A percentile compares a stretch with the other conserved stretches of the same genome.
Conservation (phyloP, 1,140 invertebrate genomes). For the Hyles euphorbiae region DNA sequence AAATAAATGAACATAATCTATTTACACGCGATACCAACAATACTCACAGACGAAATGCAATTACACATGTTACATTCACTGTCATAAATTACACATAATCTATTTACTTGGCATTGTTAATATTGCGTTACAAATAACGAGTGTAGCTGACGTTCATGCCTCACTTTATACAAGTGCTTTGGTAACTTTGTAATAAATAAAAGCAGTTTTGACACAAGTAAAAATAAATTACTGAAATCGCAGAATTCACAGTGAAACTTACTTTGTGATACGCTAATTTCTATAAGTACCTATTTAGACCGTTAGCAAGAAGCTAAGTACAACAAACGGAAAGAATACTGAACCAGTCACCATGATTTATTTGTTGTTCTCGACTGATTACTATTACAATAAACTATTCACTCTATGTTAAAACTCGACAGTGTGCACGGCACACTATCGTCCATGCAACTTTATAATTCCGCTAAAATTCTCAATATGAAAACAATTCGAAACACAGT, state of each 20-base stretch:
- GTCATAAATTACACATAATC: not conserved
- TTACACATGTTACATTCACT: not conserved
- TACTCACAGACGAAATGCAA: constrained; percentile 4
- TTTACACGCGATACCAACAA: constrained; percentile 7
- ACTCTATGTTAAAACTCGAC: constrained; percentile 12
- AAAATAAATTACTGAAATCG: not conserved
- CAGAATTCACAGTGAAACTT: not conserved
- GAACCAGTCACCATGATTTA: constrained; percentile 21
- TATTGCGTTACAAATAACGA: constrained; percentile 19
- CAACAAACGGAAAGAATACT: constrained; percentile 41
- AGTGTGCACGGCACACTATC: constrained; percentile 44
- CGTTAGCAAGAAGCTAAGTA: constrained; percentile 33
- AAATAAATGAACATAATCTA: not conserved
- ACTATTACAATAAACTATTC: not conserved
- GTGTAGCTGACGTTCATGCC: constrained; percentile 17
- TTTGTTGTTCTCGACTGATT: constrained; percentile 12
- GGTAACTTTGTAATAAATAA: constrained; percentile 44
- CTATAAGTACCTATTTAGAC: constrained; percentile 5
- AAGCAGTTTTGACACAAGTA: not conserved
- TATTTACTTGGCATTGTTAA: constrained; percentile 3
- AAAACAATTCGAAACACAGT: constrained; percentile 23
- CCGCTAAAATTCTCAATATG: constrained; percentile 12
- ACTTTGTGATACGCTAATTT: not conserved
- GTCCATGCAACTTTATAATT: constrained; percentile 9
- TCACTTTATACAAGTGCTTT: constrained; percentile 43